Evolutionary conservation across 1,140 invertebrate genomes (phyloP), one percentile per base, ranked within the genome.

Genomic region (Drosophila virilis): DNA sequence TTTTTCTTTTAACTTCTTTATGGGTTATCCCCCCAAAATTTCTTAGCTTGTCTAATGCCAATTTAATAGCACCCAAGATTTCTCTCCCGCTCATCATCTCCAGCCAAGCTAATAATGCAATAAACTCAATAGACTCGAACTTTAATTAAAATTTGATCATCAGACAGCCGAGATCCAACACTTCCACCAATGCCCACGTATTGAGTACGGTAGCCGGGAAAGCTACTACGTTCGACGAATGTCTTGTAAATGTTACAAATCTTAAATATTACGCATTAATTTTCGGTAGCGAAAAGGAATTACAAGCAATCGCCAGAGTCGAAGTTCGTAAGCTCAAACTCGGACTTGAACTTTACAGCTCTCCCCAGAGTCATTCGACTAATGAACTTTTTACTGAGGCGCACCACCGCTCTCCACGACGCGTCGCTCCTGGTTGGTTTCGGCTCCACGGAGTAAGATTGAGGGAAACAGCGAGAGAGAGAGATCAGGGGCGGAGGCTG

Each of bases 281-380:
- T 89, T 88, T 88, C 84, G 77, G 84, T 89, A 88, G 84, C 84
- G 84, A 77, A 83, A 76, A 75, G 58, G 74, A 83, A 88, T 89
- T 89, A 88, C 74, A 65, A 59, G 46, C 60, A 68, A 68, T 37
- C 40, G 43, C 33, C 8, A 12, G 45, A 68, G 40, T 59, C 52
- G 46, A 59, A 54, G 32, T 22, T 38, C 51, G 58, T 52, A 65
- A 65, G 69, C 52, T 48, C 35, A 40, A 15, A 17, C 13, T 45
- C 55, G 35, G 50, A 61, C 54, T 70, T 69, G 76, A 75, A 65
- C 62, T 50, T 42, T 59, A 64, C 35, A 58, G 35, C 66, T 66
- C 75, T 73, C 77, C 51, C 10, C 17, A 35, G 15, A 65, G 8
- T 58, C 61, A 43, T 35, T 48, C 17, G 59, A 58, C 42, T 74